Conservation (phyloP, 2,113 vertebrate genomes). For the Megalops atlanticus region DNA sequence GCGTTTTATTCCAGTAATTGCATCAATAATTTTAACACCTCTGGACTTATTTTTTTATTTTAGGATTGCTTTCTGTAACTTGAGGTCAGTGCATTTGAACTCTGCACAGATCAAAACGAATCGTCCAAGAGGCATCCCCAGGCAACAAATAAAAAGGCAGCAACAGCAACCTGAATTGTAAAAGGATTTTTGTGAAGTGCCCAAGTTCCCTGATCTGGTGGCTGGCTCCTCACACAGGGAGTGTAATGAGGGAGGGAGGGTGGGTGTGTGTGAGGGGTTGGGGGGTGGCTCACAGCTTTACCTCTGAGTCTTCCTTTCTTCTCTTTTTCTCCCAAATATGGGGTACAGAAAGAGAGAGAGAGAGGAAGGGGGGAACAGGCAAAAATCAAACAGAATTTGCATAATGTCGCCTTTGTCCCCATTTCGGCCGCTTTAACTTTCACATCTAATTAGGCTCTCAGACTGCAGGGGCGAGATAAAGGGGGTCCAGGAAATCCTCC, state of each 20-base stretch:
- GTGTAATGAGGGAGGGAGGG: neutral
- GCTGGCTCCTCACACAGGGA: constrained; percentile 15
- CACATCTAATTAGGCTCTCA: constrained; percentile 59
- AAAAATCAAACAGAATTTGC: constrained; percentile 55
- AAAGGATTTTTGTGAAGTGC: constrained; percentile 23
- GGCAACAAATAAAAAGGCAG: constrained; percentile 26
- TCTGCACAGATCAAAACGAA: constrained; percentile 1
- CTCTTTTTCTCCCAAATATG: constrained; percentile 20
- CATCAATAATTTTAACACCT: neutral
- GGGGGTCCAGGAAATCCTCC: constrained; percentile 34
- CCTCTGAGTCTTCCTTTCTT: neutral
- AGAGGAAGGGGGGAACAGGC: constrained; percentile 21
- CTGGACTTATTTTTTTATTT: neutral
- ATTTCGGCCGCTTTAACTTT: constrained; percentile 56
- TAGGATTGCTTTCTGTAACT: neutral
- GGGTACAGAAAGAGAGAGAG: constrained; percentile 24
- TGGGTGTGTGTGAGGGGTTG: too few species aligned
- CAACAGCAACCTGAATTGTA: constrained; percentile 30
- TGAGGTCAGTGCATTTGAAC: constrained; percentile 3
- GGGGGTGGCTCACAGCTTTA: constrained; percentile 18
- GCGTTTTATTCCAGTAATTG: neutral
- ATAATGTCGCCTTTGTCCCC: constrained; percentile 53
- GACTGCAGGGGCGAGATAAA: constrained; percentile 53
- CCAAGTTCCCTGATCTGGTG: constrained; percentile 24
- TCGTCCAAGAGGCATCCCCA: neutral